Evolutionary conservation across 2,113 vertebrate genomes (phyloP).

Genomic region (Thamnophis sirtalis): DNA sequence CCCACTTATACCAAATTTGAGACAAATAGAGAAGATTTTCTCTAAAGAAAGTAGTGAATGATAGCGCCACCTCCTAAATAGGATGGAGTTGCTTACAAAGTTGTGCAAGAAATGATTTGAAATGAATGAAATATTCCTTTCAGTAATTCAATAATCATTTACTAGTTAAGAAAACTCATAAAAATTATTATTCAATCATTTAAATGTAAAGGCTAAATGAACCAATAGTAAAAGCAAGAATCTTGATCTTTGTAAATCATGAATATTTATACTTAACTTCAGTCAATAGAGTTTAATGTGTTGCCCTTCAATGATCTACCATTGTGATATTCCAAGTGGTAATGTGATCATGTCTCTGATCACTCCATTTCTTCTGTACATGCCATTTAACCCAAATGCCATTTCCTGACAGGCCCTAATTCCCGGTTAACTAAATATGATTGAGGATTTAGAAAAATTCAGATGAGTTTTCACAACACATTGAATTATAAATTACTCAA

Average conservation of each 20-base stretch:
- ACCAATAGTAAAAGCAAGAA: background rate
- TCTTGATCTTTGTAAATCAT: background rate
- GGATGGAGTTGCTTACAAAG: background rate
- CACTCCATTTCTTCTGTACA: background rate
- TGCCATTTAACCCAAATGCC: background rate
- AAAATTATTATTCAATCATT: background rate
- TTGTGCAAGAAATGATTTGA: background rate
- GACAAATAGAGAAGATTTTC: background rate
- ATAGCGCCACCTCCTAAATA: background rate
- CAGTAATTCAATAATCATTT: background rate
- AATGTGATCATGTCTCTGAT: background rate
- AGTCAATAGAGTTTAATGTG: background rate
- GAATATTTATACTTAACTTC: background rate
- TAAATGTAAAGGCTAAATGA: background rate
- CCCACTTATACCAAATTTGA: background rate
- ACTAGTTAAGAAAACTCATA: background rate
- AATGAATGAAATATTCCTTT: background rate
- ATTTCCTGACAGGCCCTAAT: background rate
- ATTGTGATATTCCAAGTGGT: background rate
- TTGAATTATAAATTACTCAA: background rate
- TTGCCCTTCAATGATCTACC: background rate
- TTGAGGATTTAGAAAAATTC: background rate
- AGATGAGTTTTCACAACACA: background rate
- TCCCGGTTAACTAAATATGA: background rate
- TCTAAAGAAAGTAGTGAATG: background rate